Evolutionary conservation across 2,797 vertebrate species (phyloP).

Genomic region (Sebastes itinus): DNA sequence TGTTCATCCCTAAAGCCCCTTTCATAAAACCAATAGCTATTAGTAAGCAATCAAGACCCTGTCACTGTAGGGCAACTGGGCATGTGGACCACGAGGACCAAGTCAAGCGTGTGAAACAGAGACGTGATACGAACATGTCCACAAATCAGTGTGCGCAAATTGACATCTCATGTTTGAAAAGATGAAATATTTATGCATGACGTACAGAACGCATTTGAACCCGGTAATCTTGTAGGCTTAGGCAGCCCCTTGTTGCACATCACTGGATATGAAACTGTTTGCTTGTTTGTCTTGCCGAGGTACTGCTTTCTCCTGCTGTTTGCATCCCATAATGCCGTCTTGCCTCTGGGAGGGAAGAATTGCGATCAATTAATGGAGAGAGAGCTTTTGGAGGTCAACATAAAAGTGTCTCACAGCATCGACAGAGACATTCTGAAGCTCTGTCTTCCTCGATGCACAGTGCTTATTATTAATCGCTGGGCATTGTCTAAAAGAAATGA

Average conservation of each 20-base stretch:
- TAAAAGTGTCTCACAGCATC: constrained; percentile 72
- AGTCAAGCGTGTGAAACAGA: constrained; percentile 30
- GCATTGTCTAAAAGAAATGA: constrained; percentile 40
- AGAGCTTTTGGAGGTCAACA: constrained; percentile 78
- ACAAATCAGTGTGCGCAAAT: constrained; percentile 6
- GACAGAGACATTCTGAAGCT: constrained; percentile 56
- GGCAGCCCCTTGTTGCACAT: constrained; percentile 32
- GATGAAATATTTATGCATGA: constrained; percentile 24
- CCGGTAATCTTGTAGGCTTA: constrained; percentile 34
- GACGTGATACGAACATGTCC: neutral
- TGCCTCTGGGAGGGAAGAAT: constrained; percentile 68
- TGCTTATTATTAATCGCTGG: constrained; percentile 39
- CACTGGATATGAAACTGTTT: constrained; percentile 45
- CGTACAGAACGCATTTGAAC: constrained; percentile 27
- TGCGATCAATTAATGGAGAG: constrained; percentile 80
- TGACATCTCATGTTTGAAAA: constrained; percentile 1
- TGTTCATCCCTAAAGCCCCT: constrained; percentile 59
- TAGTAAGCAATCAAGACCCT: constrained; percentile 41
- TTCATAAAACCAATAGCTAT: constrained; percentile 44
- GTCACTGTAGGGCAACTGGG: constrained; percentile 26
- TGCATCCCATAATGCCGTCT: constrained; percentile 62
- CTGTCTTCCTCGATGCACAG: constrained; percentile 29
- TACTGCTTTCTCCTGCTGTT: constrained; percentile 57
- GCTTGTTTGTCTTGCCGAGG: constrained; percentile 54
- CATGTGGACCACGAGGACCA: constrained; percentile 12